Percentiles rank a stretch among this genome's conserved stretches.
These are phyloP conservation scores for Carabus problematicus DNA, from an alignment of 2,888 invertebrate species.

Conservation along the genomic window DNA sequence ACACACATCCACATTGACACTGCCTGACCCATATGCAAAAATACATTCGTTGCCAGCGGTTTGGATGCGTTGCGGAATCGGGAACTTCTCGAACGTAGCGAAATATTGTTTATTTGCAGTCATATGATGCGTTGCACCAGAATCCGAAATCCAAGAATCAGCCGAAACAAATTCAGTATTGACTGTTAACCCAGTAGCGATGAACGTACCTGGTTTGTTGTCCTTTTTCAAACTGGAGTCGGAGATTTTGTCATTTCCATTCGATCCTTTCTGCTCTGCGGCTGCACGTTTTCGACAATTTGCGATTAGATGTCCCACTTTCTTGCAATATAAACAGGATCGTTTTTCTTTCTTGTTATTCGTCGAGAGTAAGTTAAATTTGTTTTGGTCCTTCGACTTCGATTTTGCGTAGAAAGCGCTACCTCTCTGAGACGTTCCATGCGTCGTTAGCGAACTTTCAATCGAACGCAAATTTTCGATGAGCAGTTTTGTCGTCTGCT, in stretches of 20 bases:
- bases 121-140: slow-evolving; percentile 43
- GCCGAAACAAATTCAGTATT: slow-evolving; percentile 38
- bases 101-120: slow-evolving; percentile 41
- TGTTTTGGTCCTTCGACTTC: background rate
- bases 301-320: slow-evolving; percentile 43
- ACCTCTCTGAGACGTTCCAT: slow-evolving; percentile 22
- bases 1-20: slow-evolving; percentile 32
- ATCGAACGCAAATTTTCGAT: too few relatives aligned
- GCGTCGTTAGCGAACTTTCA: too few relatives aligned
- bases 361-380: background rate
- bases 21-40: slow-evolving; percentile 40
- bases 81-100: slow-evolving; percentile 39
- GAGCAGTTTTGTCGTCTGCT: too few relatives aligned
- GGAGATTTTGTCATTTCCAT: too few relatives aligned
- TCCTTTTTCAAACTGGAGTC: too few relatives aligned
- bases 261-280: slow-evolving; percentile 33
- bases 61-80: slow-evolving; percentile 39
- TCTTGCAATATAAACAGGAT: background rate
- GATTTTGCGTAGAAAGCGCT: slow-evolving; percentile 22
- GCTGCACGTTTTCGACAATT: too few relatives aligned
- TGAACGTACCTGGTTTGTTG: slow-evolving; percentile 39
- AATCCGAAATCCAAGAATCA: slow-evolving; percentile 45
- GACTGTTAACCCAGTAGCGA: slow-evolving; percentile 40
- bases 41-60: slow-evolving; percentile 42
- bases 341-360: background rate